Evolutionary conservation across 2,888 invertebrate genomes (phyloP).

Genomic region (Dynastes hyllus): DNA sequence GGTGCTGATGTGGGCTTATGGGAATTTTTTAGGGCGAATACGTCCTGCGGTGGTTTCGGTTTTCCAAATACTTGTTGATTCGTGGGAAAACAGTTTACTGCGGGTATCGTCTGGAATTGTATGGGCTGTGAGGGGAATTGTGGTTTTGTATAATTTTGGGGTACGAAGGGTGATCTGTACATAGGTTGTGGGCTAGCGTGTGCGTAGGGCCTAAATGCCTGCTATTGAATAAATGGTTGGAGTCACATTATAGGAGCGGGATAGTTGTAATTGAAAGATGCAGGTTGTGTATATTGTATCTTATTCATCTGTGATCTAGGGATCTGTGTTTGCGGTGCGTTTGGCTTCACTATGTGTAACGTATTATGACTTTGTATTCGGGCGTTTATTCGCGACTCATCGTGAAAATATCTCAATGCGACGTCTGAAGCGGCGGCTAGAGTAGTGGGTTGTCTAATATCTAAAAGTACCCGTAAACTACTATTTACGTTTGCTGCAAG

Average conservation of each 20-base stretch:
- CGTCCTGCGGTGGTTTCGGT: not conserved
- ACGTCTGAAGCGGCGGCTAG: conserved; percentile 25
- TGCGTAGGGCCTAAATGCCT: too few relatives aligned
- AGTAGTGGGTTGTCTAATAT: conserved; percentile 23
- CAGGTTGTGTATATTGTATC: too few relatives aligned
- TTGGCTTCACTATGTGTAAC: not conserved
- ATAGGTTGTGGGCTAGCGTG: not conserved
- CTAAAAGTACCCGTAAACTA: conserved; percentile 26
- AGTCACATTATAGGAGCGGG: too few relatives aligned
- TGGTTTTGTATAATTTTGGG: not conserved
- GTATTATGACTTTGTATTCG: not conserved
- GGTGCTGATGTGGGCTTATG: not conserved
- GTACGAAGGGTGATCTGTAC: not conserved
- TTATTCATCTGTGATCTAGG: not conserved
- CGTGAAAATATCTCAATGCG: conserved; percentile 12
- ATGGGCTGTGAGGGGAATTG: conserved; percentile 5
- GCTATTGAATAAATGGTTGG: too few relatives aligned
- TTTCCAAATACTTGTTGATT: conserved; percentile 2
- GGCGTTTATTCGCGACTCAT: conserved; percentile 14
- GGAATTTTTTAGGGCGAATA: conserved; percentile 1
- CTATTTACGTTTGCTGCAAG: conserved; percentile 29
- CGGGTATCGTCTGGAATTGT: not conserved
- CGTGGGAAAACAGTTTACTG: not conserved
- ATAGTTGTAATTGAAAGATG: too few relatives aligned
- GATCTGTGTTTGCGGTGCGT: not conserved